Evolutionary conservation across 2,888 invertebrate genomes (phyloP), one percentile per base, ranked within the genome.

Genomic region (Galerucella calmariensis): DNA sequence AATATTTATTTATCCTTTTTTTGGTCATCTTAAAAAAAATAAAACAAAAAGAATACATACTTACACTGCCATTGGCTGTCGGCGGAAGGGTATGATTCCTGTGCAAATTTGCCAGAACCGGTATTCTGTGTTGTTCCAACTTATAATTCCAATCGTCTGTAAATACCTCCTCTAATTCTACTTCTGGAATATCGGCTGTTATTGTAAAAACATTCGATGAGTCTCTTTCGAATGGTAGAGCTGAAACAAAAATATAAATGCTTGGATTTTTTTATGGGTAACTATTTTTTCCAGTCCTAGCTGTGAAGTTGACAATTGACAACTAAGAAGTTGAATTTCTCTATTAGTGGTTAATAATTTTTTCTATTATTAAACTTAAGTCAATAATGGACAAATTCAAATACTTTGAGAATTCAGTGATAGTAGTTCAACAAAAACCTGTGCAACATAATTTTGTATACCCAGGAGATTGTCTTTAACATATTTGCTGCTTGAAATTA

Each of bases 101-200:
- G n/a, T 82, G 66, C 16, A 81, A 75, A 59, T 80, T 79, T 5
- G 81, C 73, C 68, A 88, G 77, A 53, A 88, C 74, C 12, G 87
- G 87, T 14, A 82, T 79, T 75, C 83, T 84, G 74, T 81, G 84
- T 56, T 83, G 82, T 79, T 83, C 81, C 69, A 82, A 72, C 75
- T 82, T 85, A 79, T 86, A 88, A 79, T 88, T 85, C 88, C 88
- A 88, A 63, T 84, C 83, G 76, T 88, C 87, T 69, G 78, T 79
- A 74, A 84, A 86, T 73, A 81, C 78, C 58, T 82, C 81, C 59
- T 78, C 75, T 48, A 72, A 67, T 79, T 81, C 73, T 82, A 80
- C 71, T 81, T 77, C 56, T 16, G 56, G 16, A 9, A 16, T 53
- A 59, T 73, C 73, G 20, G 65, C 74, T 62, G 76, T 69, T 67